Evolutionary conservation across 1,140 invertebrate genomes (phyloP).

Genomic region (Drosophila baimaii): DNA sequence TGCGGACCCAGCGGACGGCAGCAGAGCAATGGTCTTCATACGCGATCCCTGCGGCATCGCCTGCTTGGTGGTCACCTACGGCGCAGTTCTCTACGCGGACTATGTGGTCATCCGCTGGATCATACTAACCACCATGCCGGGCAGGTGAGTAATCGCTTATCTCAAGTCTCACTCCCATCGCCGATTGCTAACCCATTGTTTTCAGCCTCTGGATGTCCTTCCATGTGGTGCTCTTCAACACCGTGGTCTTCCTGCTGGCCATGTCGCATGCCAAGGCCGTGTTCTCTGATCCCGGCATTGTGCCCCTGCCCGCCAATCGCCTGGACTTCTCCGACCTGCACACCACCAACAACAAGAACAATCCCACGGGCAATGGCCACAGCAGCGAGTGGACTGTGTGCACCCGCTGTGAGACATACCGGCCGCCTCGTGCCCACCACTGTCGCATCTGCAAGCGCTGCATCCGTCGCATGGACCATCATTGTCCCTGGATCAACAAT

Average conservation of each 20-base stretch:
- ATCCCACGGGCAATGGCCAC: constrained; percentile 67
- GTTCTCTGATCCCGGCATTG: constrained; percentile 94
- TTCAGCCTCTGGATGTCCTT: constrained; percentile 93
- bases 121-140: constrained; percentile 91
- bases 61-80: constrained; percentile 93
- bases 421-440: constrained; percentile 94
- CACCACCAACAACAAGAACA: constrained; percentile 85
- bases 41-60: constrained; percentile 95
- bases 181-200: constrained; percentile 42
- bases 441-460: constrained; percentile 95
- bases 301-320: constrained; percentile 91
- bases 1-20: neutral
- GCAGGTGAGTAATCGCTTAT: constrained; percentile 87
- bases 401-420: constrained; percentile 92
- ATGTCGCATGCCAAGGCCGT: constrained; percentile 94
- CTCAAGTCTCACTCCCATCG: neutral
- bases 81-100: constrained; percentile 94
- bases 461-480: constrained; percentile 95
- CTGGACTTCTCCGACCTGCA: constrained; percentile 95
- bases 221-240: constrained; percentile 93
- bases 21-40: constrained; percentile 85
- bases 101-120: constrained; percentile 95
- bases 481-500: constrained; percentile 95
- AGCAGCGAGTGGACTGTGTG: constrained; percentile 94
- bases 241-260: constrained; percentile 90